phyloP scores from a whole-genome alignment of 2,113 vertebrate species.

The Mesembrinibis cayennensis region DNA sequence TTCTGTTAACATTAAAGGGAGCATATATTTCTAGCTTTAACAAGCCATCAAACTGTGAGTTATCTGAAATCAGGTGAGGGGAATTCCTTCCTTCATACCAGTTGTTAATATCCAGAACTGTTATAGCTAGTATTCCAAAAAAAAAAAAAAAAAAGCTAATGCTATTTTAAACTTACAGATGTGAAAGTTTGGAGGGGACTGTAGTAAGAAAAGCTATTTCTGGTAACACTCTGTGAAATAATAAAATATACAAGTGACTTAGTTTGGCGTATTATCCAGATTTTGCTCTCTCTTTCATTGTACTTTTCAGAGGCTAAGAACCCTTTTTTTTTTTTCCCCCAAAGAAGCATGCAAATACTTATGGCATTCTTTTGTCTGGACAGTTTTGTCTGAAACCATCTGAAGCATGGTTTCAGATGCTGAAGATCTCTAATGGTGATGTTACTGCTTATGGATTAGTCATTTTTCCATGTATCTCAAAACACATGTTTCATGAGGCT shows the following conservation, averaged over 20 bases:
- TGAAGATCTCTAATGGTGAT: not conserved
- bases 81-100: not conserved
- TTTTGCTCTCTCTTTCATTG: not conserved
- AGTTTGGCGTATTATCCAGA: not conserved
- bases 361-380: not conserved
- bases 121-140: not conserved
- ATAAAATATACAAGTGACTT: not conserved
- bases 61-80: rapidly evolving
- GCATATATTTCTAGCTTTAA: not conserved
- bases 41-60: not conserved
- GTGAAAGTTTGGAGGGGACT: not conserved
- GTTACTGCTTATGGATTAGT: not conserved
- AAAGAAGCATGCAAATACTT: not conserved
- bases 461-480: not conserved
- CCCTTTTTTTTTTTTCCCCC: not conserved
- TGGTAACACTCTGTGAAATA: not conserved
- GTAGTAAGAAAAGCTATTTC: not conserved
- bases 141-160: not conserved
- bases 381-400: not conserved
- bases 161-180: not conserved
- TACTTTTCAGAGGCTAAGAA: not conserved
- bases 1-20: not conserved
- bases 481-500: not conserved
- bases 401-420: not conserved
- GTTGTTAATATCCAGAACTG: not conserved